Percentiles rank a stretch among this genome's conserved stretches.
Conservation (phyloP, 1,140 invertebrate species). For the Megalopta genalis region DNA sequence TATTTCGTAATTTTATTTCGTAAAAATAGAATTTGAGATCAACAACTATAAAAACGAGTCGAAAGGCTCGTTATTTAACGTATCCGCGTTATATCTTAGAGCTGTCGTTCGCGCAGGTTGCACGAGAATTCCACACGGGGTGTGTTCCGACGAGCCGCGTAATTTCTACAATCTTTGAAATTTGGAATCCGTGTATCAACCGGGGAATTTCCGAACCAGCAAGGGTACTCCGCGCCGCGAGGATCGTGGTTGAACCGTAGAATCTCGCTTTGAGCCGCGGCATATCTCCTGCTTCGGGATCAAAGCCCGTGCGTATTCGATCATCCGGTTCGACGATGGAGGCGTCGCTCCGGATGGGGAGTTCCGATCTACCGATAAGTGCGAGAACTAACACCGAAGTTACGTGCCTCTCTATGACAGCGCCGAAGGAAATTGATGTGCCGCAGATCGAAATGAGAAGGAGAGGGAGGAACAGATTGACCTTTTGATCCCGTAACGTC, state of each 20-base stretch:
- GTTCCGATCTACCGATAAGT: slow-evolving; percentile 35
- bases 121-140: too few species aligned
- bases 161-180: too few species aligned
- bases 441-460: slow-evolving; percentile 1
- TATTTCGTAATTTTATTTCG: too few species aligned
- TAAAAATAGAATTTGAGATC: too few species aligned
- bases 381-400: slow-evolving; percentile 50
- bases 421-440: slow-evolving; percentile 29
- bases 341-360: slow-evolving; percentile 37
- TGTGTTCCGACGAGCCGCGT: too few species aligned
- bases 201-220: too few species aligned
- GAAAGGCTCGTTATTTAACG: too few species aligned
- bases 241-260: not conserved
- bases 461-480: slow-evolving; percentile 44
- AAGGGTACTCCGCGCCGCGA: not conserved
- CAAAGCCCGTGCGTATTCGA: not conserved
- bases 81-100: too few species aligned
- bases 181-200: not conserved
- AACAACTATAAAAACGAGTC: too few species aligned
- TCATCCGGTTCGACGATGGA: slow-evolving; percentile 7
- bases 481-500: slow-evolving; percentile 59
- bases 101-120: too few species aligned
- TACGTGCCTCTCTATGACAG: slow-evolving; percentile 35
- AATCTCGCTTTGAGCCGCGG: not conserved
- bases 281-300: not conserved